Base-by-base conservation (phyloP, 1,140 invertebrate genomes). In the Hypothenemus hampei region DNA sequence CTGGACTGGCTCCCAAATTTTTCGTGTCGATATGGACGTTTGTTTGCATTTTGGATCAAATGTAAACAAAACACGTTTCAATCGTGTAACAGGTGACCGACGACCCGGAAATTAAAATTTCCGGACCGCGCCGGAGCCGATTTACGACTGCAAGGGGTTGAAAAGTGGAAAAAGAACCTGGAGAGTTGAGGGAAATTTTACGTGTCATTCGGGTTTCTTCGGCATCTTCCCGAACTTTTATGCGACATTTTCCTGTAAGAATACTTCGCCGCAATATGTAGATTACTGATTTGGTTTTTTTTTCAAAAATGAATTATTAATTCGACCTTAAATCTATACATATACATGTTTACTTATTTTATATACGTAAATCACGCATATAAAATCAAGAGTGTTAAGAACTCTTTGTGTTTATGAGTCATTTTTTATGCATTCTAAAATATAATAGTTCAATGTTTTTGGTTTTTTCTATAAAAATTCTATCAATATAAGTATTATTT, bases 1-100 rank as follows among this genome's bases (percentile, higher is more conserved):
- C 75, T 31, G 79, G 78, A 23, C 73, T 80, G 56, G 72, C 72
- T 26, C 78, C 75, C 31, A 81, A 71, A 58, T 72, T 77, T 65
- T 81, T 82, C 16, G 80, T 78, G 68, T 81, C 80, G 41, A 82
- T 82, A 68, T 81, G 79, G 54, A 81, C 80, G 65, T 82, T 82
- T 11, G 80, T 82, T 75, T 82, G 80, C 80, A 82, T 82, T 31
- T 60, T 73, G n/a, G n/a, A n/a, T n/a, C n/a, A n/a, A 66, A n/a
- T n/a, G 36, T 7, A 11, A 36, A 15, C 15, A 19, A 47, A 47
- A 47, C 45, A 47, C 45, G 45, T 33, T 21, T 10, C 18, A 8
- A 36, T 41, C 11, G 29, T 43, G 54, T 57, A 60, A 53, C 49
- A 57, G 54, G 59, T 60, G 49, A 60, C 29, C 49, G 26, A 47